Evolutionary conservation across 2,113 vertebrate species (phyloP).

Genomic region (Psammodynastes pulverulentus): DNA sequence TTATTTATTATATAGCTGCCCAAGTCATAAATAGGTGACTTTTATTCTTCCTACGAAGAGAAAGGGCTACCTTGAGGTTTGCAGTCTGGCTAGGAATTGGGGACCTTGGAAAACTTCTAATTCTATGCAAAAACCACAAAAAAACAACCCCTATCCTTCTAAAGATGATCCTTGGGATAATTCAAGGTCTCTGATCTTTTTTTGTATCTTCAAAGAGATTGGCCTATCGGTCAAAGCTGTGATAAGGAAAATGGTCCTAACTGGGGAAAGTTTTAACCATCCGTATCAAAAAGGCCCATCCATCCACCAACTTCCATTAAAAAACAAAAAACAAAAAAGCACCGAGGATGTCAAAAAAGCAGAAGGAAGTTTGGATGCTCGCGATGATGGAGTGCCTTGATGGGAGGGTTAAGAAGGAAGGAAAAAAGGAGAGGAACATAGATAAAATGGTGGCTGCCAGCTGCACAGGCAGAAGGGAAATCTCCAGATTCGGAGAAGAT

Average conservation of each 20-base stretch:
- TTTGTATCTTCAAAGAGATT: too few relatives aligned
- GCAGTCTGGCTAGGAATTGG: not conserved
- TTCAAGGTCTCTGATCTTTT: not conserved
- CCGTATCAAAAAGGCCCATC: too few relatives aligned
- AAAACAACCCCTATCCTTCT: not conserved
- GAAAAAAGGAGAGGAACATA: too few relatives aligned
- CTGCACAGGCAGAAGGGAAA: not conserved
- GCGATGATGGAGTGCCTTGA: not conserved
- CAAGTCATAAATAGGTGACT: not conserved
- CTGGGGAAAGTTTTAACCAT: not conserved
- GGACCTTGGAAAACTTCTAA: not conserved
- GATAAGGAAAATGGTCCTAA: not conserved
- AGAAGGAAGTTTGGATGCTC: not conserved
- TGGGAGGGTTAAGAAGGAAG: not conserved
- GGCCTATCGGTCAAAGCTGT: too few relatives aligned
- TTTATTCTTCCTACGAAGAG: not conserved
- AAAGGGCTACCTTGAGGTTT: not conserved
- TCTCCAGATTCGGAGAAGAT: not conserved
- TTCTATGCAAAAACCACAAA: not conserved
- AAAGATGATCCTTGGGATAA: not conserved
- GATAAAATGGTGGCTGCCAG: not conserved
- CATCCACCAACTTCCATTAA: too few relatives aligned
- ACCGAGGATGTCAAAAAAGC: not conserved
- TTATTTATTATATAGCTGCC: too few relatives aligned
- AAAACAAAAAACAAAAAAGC: not conserved